Percentiles rank a stretch among this genome's conserved stretches.
Evolutionary conservation across 92 coral and sea anemone genomes (phyloP).

Genomic region (Blastomussa wellsi): DNA sequence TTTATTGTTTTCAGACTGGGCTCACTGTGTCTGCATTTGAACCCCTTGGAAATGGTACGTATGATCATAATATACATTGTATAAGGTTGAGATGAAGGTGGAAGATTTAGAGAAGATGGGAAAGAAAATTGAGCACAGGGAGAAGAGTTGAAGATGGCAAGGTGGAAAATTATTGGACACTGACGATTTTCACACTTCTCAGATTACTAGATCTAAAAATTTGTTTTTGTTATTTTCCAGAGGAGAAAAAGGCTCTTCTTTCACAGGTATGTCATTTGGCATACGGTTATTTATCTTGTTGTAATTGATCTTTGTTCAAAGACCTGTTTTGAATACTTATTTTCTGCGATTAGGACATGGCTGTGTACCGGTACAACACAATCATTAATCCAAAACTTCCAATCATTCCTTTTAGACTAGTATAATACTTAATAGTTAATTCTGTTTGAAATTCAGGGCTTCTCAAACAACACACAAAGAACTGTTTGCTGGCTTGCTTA

Average conservation of each 20-base stretch:
- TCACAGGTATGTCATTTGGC: constrained; percentile 55
- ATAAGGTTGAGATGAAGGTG: not conserved
- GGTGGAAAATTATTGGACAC: no score
- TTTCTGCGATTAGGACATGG: no score
- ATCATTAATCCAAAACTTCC: not conserved
- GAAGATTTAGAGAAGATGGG: not conserved
- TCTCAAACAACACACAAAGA: not conserved
- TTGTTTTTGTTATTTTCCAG: constrained; percentile 45
- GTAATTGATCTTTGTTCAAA: no score
- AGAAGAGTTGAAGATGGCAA: not conserved
- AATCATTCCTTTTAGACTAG: not conserved
- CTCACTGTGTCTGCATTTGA: constrained; percentile 93
- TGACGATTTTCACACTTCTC: not conserved
- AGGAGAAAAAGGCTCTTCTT: constrained; percentile 80
- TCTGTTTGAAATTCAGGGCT: not conserved
- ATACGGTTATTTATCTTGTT: not conserved
- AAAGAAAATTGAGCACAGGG: no score
- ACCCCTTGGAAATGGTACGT: constrained; percentile 60
- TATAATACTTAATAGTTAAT: no score
- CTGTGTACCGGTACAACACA: no score
- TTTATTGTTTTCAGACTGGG: constrained; percentile 56
- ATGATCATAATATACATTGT: not conserved
- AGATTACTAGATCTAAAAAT: not conserved
- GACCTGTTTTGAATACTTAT: no score
- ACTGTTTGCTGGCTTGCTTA: not conserved